Conservation (phyloP, 2,113 vertebrate species). For the Australoheros scitulus region DNA sequence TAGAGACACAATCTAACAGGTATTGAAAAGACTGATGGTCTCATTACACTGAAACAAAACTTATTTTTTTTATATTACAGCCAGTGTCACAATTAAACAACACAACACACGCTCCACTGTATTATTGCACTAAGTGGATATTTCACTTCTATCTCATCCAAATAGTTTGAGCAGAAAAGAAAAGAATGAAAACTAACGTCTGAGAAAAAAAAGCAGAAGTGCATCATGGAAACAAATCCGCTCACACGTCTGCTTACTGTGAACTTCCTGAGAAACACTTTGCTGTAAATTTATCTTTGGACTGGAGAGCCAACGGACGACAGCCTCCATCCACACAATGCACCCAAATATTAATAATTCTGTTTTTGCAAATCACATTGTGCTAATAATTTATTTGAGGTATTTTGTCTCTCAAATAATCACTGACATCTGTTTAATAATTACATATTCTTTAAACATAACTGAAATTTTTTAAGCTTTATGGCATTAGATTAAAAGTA, state of each 20-base stretch:
- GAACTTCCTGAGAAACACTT: slow-evolving; percentile 4
- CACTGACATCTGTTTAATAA: fast-evolving
- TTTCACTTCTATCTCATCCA: neutral
- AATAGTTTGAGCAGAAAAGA: neutral
- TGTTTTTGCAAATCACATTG: neutral
- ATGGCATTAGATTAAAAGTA: fast-evolving
- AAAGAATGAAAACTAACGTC: neutral
- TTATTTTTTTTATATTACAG: fast-evolving
- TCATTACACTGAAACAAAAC: neutral
- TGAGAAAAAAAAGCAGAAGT: slow-evolving; percentile 45
- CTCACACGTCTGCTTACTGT: neutral
- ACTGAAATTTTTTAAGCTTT: neutral
- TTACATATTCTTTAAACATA: neutral
- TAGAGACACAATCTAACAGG: neutral
- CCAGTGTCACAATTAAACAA: neutral
- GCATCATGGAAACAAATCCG: slow-evolving; percentile 21
- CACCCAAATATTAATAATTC: neutral
- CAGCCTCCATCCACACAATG: neutral
- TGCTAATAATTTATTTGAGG: too few species aligned
- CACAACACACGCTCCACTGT: neutral
- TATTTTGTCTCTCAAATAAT: neutral
- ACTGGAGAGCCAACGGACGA: neutral
- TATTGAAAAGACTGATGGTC: neutral
- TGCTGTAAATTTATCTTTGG: neutral
- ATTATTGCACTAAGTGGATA: neutral